A percentile compares a stretch with the other conserved stretches of the same genome.
Evolutionary conservation across 2,113 vertebrate genomes (phyloP).

Genomic region (Forbesichthys agassizii): DNA sequence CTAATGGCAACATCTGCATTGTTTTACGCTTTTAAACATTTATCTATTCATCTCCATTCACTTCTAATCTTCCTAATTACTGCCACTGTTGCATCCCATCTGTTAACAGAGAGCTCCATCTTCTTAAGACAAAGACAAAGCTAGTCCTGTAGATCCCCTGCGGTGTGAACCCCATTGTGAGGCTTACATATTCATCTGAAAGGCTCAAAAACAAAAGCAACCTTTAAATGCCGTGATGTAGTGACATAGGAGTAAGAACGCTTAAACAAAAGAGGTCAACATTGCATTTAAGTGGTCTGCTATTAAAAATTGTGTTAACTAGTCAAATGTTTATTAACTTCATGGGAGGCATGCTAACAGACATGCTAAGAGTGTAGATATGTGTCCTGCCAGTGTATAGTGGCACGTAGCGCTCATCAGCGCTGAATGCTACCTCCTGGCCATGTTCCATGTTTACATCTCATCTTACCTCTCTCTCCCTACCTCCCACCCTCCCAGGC

Average conservation of each 20-base stretch:
- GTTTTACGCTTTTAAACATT: too few relatives aligned
- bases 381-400: too few relatives aligned
- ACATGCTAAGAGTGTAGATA: too few relatives aligned
- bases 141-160: conserved; percentile 27
- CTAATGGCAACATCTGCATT: too few relatives aligned
- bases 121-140: conserved; percentile 1
- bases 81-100: background rate
- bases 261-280: background rate
- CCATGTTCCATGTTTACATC: background rate
- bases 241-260: background rate
- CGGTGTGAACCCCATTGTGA: conserved; percentile 11
- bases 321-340: too few relatives aligned
- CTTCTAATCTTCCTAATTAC: background rate
- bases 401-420: too few relatives aligned
- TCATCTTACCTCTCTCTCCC: background rate
- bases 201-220: conserved; percentile 44
- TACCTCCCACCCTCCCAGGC: background rate
- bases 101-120: background rate
- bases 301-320: too few relatives aligned
- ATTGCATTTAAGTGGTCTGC: background rate
- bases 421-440: too few relatives aligned
- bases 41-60: background rate
- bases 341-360: too few relatives aligned
- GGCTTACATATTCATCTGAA: conserved; percentile 52
- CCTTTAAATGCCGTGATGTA: conserved; percentile 16